Base-by-base conservation (phyloP, 2,888 invertebrate genomes). In the Heteromurus nitidus region DNA sequence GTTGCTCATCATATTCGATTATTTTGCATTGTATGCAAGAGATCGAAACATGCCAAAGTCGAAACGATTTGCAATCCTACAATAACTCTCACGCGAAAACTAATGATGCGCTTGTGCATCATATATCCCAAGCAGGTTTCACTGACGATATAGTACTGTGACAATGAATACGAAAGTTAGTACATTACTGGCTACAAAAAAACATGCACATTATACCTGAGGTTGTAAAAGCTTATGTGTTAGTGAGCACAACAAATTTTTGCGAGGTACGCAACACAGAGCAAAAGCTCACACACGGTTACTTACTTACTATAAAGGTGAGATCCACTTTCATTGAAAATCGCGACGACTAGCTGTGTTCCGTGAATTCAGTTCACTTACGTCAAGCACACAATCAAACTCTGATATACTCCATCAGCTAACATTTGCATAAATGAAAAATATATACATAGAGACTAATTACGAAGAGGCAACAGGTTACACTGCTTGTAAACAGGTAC, bases 31-130 rank as follows among this genome's bases (percentile, higher is more conserved):
- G 50, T 20, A 18, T n/a, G 24, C 16, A 64, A n/a, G 24, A 28
- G 3, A 60, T 30, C 26, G n/a, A 28, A 73, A 31, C 64, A 74
- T 65, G 74, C 65, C 67, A 76, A 68, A 76, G 58, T 76, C 67
- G 60, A 47, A 68, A 26, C 53, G 44, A 77, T 77, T 77, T 77
- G 62, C 68, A 77, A 50, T 53, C 20, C 76, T 62, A 18, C 42
- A 50, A 7, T 42, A 60, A 36, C 36, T 69, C 77, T 69, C 77
- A 77, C 60, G 75, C 75, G 44, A 75, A 50, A 64, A 69, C 68
- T 69, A 77, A 77, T 77, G 69, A 77, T 77, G 50, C 62, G 62
- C 53, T 62, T 24, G 64, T 50, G 69, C 77, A 77, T 64, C 68
- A 60, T 58, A 74, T n/a, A 47, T 67, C n/a, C n/a, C 69, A 69